Percentiles rank a stretch among this genome's conserved stretches.
Conservation (phyloP, 2,113 vertebrate genomes). For the Forbesichthys papilliferus region DNA sequence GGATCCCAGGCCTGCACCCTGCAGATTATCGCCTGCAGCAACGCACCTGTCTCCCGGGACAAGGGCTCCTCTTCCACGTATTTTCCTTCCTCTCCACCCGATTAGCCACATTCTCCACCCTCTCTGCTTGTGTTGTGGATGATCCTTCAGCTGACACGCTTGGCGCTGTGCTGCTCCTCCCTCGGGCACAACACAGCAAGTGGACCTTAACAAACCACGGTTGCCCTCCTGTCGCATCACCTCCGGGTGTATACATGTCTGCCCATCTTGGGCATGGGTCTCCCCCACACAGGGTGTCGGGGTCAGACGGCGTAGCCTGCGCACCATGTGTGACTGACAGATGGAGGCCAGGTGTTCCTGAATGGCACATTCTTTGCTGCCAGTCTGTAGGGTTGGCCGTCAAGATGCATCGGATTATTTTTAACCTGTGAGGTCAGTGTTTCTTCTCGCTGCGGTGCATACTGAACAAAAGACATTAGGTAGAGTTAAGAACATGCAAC, state of each 20-base stretch:
- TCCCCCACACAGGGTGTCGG: slow-evolving; percentile 16
- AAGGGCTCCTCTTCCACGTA: slow-evolving; percentile 55
- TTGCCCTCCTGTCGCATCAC: slow-evolving; percentile 52
- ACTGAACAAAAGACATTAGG: slow-evolving; percentile 57
- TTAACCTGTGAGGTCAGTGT: slow-evolving; percentile 58
- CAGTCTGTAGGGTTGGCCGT: slow-evolving; percentile 63
- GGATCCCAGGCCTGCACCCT: slow-evolving; percentile 31
- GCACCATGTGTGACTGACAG: slow-evolving; percentile 59
- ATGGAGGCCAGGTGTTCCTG: slow-evolving; percentile 67
- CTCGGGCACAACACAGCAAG: slow-evolving; percentile 8
- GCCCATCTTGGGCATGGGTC: slow-evolving; percentile 35
- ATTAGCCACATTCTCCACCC: slow-evolving; percentile 45
- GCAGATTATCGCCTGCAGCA: not conserved
- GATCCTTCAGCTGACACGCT: slow-evolving; percentile 62
- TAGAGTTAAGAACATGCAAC: not conserved
- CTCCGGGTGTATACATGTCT: not conserved
- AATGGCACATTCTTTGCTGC: slow-evolving; percentile 61
- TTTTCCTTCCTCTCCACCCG: slow-evolving; percentile 64
- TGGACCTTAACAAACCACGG: slow-evolving; percentile 20
- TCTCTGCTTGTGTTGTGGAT: slow-evolving; percentile 48
- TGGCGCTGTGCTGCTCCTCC: slow-evolving; percentile 67
- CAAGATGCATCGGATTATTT: slow-evolving; percentile 69
- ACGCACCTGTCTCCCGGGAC: not conserved
- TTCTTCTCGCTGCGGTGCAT: slow-evolving; percentile 49
- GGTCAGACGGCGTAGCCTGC: slow-evolving; percentile 33